phyloP scores from a whole-genome alignment of 2,797 vertebrate genomes.

The Hylomyscus alleni region DNA sequence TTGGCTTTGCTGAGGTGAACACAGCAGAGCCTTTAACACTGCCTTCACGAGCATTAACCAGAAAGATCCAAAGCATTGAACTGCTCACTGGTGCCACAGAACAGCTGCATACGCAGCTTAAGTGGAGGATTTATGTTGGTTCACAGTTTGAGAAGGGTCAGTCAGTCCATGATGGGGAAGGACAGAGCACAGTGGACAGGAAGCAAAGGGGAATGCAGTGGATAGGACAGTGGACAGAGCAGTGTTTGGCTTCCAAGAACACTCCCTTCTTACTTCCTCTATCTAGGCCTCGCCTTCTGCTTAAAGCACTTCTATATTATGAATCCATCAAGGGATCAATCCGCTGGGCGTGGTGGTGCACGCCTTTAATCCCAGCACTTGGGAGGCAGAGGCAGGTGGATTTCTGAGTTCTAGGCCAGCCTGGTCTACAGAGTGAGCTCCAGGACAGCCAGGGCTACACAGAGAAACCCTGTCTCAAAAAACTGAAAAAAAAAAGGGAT shows the following conservation, averaged over 20 bases:
- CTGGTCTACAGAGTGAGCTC: too few relatives aligned
- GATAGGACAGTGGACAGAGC: neutral
- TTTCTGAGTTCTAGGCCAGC: too few relatives aligned
- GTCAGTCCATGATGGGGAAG: neutral
- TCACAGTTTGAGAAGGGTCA: neutral
- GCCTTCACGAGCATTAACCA: neutral
- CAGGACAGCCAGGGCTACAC: too few relatives aligned
- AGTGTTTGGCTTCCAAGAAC: neutral
- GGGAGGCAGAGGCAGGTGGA: too few relatives aligned
- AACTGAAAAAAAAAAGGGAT: too few relatives aligned
- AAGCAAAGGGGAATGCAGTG: neutral
- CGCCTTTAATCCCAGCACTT: too few relatives aligned
- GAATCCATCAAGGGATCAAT: neutral
- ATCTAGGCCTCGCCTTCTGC: neutral
- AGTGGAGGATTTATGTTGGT: neutral
- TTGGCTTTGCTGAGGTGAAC: neutral
- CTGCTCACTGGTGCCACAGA: neutral
- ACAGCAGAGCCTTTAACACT: neutral
- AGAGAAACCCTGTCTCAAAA: too few relatives aligned
- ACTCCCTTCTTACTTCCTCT: neutral
- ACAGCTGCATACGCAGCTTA: neutral
- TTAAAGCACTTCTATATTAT: neutral
- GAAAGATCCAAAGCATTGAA: neutral
- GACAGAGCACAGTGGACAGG: neutral
- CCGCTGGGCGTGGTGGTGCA: too few relatives aligned